Base-by-base conservation (phyloP, 2,888 invertebrate species). In the Chloroclystis v-ata region DNA sequence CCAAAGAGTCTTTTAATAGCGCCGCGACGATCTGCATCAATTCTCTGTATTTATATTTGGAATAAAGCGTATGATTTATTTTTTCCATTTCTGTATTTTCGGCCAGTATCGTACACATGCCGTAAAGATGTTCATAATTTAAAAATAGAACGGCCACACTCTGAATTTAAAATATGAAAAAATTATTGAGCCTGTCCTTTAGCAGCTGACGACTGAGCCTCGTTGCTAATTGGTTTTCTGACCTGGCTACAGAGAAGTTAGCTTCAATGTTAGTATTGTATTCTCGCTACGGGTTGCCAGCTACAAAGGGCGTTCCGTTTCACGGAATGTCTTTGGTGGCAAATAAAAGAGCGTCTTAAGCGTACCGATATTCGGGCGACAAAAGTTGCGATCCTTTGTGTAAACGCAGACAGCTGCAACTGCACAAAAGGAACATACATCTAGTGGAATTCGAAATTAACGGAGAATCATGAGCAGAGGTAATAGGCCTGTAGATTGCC, bases 1-100 rank as follows among this genome's bases (percentile, higher is more conserved):
- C 79, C 70, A 84, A 82, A 84, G 57, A 74, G 75, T 79, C 79
- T 86, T 82, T 74, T 82, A 81, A 82, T 85, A 85, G 80, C 75
- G 32, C 16, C 16, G 77, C 78, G 74, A 79, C 80, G 78, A 72
- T 75, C 59, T 81, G 83, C 83, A 83, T 77, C 67, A 78, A 83
- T 80, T 83, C 72, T 79, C 82, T 75, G 67, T 65, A 72, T 75
- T 76, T 82, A 79, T 73, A 68, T 77, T 81, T 72, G 73, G 76
- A 76, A 71, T 67, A 57, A 66, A 43, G 48, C 60, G 76, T 72
- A 75, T 82, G 83, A 82, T 84, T 81, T 81, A 78, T 83, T 84
- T 82, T 74, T 74, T 64, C 59, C 54, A 64, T 65, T 65, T 56
- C 54, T 43, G 58, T 66, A 60, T 72, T 74, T 69, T 72, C 67